phyloP scores from a whole-genome alignment of 2,888 invertebrate species.

The Camponotus fellah region DNA sequence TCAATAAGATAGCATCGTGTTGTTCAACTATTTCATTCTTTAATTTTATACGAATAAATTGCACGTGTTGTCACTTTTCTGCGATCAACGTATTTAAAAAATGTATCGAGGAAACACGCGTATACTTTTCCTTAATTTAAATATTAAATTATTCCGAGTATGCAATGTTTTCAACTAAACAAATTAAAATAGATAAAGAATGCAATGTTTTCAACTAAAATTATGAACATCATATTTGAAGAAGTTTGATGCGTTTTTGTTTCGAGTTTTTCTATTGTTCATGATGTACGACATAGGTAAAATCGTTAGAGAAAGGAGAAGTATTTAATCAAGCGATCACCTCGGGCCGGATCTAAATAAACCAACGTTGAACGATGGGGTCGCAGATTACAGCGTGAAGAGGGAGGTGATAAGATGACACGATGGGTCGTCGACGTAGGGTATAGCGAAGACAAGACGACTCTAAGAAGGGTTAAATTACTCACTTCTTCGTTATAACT shows the following conservation, averaged over 20 bases:
- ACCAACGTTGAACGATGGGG: constrained; percentile 82
- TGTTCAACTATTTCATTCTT: constrained; percentile 11
- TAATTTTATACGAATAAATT: constrained; percentile 1
- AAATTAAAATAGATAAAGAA: too few relatives aligned
- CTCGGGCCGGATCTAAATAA: constrained; percentile 80
- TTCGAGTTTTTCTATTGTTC: constrained; percentile 13
- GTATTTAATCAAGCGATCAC: constrained; percentile 84
- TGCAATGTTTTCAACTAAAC: neutral
- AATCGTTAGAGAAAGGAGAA: constrained; percentile 71
- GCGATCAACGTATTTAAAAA: neutral
- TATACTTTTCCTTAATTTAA: neutral
- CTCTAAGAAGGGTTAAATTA: constrained; percentile 82
- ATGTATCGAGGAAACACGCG: neutral
- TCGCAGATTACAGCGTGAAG: constrained; percentile 79
- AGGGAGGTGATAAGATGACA: constrained; percentile 79
- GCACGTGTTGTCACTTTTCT: neutral
- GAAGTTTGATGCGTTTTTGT: neutral
- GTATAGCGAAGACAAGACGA: constrained; percentile 78
- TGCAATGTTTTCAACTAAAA: neutral
- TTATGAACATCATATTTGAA: neutral
- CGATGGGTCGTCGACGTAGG: constrained; percentile 62
- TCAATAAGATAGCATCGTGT: constrained; percentile 35
- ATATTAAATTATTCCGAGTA: neutral
- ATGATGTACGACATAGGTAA: constrained; percentile 60
- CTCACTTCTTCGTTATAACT: constrained; percentile 80